Conservation (phyloP, 2,113 vertebrate genomes). For the Vidua macroura region DNA sequence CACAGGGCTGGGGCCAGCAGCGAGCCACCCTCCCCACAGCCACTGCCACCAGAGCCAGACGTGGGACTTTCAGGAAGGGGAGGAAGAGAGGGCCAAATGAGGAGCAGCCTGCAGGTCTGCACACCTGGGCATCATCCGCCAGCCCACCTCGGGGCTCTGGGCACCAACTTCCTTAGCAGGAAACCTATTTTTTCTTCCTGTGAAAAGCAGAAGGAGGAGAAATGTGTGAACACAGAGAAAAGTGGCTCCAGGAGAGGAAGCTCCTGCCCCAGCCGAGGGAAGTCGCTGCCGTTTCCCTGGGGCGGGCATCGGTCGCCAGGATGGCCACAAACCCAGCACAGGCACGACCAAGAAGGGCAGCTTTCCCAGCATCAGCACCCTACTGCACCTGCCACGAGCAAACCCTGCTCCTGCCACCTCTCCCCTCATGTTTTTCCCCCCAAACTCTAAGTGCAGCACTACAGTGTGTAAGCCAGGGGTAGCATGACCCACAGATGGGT, state of each 20-base stretch:
- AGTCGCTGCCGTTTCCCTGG: rapidly evolving
- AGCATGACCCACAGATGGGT: rapidly evolving
- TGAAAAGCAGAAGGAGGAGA: slow-evolving; percentile 36
- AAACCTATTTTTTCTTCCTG: slow-evolving; percentile 62
- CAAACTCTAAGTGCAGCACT: rapidly evolving
- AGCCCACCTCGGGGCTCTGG: neutral
- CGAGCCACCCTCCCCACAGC: neutral
- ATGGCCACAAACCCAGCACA: neutral
- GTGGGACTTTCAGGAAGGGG: rapidly evolving
- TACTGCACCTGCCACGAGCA: rapidly evolving
- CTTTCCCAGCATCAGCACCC: rapidly evolving
- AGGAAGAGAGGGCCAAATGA: neutral
- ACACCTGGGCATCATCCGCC: neutral
- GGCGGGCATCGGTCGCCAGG: rapidly evolving
- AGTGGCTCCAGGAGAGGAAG: neutral
- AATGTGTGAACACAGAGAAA: neutral
- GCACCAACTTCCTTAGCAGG: neutral
- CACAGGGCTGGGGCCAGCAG: neutral
- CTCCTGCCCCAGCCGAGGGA: neutral
- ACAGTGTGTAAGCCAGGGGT: rapidly evolving
- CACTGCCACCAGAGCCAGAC: rapidly evolving
- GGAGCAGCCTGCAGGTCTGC: neutral
- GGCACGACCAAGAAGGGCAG: rapidly evolving
- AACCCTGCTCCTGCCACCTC: neutral
- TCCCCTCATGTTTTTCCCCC: rapidly evolving